Percentiles rank a stretch among this genome's conserved stretches.
phyloP scores from a whole-genome alignment of 2,888 invertebrate genomes.

The Rambutsinella grinnellia region DNA sequence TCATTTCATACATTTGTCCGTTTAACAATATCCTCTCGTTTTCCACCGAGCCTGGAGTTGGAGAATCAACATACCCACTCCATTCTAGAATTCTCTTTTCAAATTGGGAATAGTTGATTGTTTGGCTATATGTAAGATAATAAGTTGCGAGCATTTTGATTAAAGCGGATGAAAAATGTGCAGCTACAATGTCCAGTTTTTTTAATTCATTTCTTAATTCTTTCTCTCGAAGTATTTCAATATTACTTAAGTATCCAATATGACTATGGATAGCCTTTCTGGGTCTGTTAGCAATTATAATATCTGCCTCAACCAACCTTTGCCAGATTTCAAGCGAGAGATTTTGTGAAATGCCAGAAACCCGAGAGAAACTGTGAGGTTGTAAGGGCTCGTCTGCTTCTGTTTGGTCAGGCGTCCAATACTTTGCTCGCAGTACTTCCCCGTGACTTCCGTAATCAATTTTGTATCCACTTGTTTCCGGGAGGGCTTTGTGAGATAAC shows the following conservation, averaged over 20 bases:
- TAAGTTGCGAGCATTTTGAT: background rate
- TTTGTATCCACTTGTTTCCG: background rate
- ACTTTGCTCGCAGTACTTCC: background rate
- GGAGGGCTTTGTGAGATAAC: background rate
- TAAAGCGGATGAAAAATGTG: background rate
- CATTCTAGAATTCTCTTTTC: background rate
- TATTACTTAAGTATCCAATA: background rate
- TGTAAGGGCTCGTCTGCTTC: background rate
- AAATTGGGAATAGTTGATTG: background rate
- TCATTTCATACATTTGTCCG: background rate
- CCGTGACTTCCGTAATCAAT: background rate
- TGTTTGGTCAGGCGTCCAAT: background rate
- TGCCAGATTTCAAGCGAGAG: background rate
- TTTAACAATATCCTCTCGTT: background rate
- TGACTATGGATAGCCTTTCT: background rate
- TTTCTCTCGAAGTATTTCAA: background rate
- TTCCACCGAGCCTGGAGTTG: background rate
- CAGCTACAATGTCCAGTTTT: background rate
- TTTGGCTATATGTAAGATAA: background rate
- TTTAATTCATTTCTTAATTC: background rate
- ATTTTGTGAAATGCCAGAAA: background rate
- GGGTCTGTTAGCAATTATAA: background rate
- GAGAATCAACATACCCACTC: background rate
- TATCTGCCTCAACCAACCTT: background rate
- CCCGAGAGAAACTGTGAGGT: background rate